A percentile compares a stretch with the other conserved stretches of the same genome.
These are phyloP conservation scores for Cydia strobilella DNA, from an alignment of 1,140 invertebrate genomes.

Conservation along the genomic window DNA sequence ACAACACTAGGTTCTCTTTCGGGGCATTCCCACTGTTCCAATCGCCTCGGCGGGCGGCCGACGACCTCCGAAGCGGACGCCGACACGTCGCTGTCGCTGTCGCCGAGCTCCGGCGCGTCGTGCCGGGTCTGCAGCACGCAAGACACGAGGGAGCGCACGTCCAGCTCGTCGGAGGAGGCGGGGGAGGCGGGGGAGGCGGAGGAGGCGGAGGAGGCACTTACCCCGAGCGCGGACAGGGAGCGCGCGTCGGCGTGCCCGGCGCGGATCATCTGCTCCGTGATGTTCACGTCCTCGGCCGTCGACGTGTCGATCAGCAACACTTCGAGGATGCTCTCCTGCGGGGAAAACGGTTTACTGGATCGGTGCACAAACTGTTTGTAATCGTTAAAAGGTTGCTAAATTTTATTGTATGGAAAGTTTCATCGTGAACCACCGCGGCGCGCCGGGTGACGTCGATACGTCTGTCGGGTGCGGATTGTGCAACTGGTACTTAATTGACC, in stretches of 20 bases:
- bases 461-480: too few relatives aligned
- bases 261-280: conserved; percentile 52
- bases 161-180: conserved; percentile 2
- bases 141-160: conserved; percentile 37
- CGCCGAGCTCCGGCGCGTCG: conserved; percentile 20
- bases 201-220: background rate
- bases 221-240: conserved; percentile 13
- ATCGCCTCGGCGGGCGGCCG: conserved; percentile 39
- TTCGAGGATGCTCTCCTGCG: conserved; percentile 55
- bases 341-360: too few relatives aligned
- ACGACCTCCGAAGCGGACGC: conserved; percentile 48
- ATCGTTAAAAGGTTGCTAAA: too few relatives aligned
- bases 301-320: conserved; percentile 62
- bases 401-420: too few relatives aligned
- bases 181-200: too few relatives aligned
- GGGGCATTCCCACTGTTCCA: conserved; percentile 41
- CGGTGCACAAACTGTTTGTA: too few relatives aligned
- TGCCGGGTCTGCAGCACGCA: conserved; percentile 25
- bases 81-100: conserved; percentile 43
- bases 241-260: conserved; percentile 58
- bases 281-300: conserved; percentile 52
- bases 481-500: too few relatives aligned
- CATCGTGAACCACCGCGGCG: too few relatives aligned
- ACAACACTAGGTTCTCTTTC: background rate
- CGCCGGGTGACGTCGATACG: too few relatives aligned